Evolutionary conservation across 2,797 vertebrate species (phyloP), one percentile per base, ranked within the genome.

Genomic region (Hemitrygon akajei): DNA sequence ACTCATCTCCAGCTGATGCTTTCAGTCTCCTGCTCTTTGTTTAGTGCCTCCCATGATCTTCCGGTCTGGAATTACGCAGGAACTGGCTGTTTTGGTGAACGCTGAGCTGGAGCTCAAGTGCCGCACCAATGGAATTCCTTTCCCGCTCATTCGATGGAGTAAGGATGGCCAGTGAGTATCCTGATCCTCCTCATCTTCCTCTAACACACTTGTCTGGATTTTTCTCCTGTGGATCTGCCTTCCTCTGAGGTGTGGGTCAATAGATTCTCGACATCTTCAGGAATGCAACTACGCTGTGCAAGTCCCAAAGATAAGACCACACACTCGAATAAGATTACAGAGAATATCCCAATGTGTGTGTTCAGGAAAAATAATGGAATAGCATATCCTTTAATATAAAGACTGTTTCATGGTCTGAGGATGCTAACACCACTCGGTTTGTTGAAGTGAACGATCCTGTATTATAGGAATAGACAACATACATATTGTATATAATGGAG

Each of bases 71-170:
- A 94, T 95, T 0, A 94, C 97, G 92, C 98, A 98, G 95, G 97
- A 98, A 77, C 93, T 97, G 94, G 96, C 96, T 0, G 96, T 97
- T 84, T 95, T 96, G 1, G 95, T 96, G 10, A 97, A 97, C 1
- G 96, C 97, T 27, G 96, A 97, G 40, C 96, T 97, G 79, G 96
- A 97, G 94, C 96, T 98, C 93, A 96, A 96, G 93, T 98, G 98
- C 94, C 95, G 94, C 77, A 96, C 97, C 10, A 96, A 96, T 0
- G 98, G 98, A 20, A 95, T 94, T 10, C 98, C 98, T 60, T 95
- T 92, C 0, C 98, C 98, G 75, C 96, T 95, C 94, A 96, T 98
- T 95, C 97, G 98, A 93, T 98, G 98, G 98, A 98, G 97, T 95
- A 98, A 97, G 0, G 97, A 98, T 0, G 97, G 97, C 95, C 97